A percentile compares a stretch with the other conserved stretches of the same genome.
These are phyloP conservation scores for Drosophila quadrilineata DNA, from an alignment of 1,140 invertebrate genomes.

Conservation along the genomic window DNA sequence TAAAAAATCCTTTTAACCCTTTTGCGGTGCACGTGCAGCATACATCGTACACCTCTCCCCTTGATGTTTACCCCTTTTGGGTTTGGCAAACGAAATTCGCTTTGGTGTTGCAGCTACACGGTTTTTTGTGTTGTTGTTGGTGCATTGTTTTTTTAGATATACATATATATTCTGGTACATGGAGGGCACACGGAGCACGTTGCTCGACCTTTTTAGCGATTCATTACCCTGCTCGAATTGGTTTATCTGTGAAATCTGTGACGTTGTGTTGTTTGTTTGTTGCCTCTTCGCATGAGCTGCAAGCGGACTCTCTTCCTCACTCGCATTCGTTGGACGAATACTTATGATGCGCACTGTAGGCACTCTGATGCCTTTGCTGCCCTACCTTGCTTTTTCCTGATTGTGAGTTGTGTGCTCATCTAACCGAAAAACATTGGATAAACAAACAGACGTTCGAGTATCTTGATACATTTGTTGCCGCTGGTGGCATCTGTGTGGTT, in stretches of 20 bases:
- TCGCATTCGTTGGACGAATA: no score
- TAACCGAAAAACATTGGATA: constrained; percentile 81
- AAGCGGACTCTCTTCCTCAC: background rate
- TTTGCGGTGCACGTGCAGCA: constrained; percentile 46
- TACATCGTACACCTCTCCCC: constrained; percentile 13
- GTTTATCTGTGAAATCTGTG: constrained; percentile 81
- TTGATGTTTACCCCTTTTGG: constrained; percentile 38
- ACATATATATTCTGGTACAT: no score
- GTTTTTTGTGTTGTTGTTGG: constrained; percentile 29
- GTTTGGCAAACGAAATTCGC: constrained; percentile 54
- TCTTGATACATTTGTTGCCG: constrained; percentile 68
- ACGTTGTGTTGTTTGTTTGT: constrained; percentile 44
- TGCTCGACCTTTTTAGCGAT: constrained; percentile 75
- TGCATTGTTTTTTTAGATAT: constrained; percentile 53
- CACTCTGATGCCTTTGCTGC: constrained; percentile 17
- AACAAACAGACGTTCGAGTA: constrained; percentile 78
- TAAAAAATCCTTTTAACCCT: constrained; percentile 45
- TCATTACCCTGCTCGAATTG: constrained; percentile 81
- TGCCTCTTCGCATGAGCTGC: constrained; percentile 20
- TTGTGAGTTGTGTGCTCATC: constrained; percentile 76
- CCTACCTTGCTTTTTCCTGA: constrained; percentile 56
- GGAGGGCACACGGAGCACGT: constrained; percentile 20
- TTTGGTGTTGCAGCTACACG: constrained; percentile 55
- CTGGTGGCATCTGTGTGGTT: constrained; percentile 61
- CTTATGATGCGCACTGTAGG: constrained; percentile 1